Conservation (phyloP, 2,888 invertebrate genomes). For the Callyntrura guangdongensis region DNA sequence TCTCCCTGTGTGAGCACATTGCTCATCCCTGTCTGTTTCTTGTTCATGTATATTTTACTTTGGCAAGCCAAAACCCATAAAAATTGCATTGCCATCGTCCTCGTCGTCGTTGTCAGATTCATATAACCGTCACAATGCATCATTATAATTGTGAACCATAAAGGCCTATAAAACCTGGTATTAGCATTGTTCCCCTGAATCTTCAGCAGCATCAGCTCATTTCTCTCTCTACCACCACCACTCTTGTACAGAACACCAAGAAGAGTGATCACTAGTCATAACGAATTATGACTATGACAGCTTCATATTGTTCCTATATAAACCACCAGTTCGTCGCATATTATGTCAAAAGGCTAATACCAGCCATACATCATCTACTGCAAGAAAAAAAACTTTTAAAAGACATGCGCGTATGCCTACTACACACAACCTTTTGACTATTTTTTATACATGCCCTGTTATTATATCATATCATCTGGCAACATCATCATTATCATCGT, state of each 20-base stretch:
- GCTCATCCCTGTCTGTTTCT: not conserved
- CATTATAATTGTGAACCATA: constrained; percentile 21
- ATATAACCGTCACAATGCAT: constrained; percentile 37
- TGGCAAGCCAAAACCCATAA: constrained; percentile 49
- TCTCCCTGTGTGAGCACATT: not conserved
- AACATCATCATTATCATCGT: constrained; percentile 1
- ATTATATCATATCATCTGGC: constrained; percentile 57
- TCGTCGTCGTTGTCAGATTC: not conserved
- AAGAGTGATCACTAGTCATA: constrained; percentile 76
- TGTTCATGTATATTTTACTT: constrained; percentile 40
- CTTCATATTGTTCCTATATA: constrained; percentile 57
- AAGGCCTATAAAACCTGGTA: constrained; percentile 1
- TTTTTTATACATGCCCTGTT: constrained; percentile 22
- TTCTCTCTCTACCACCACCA: too few relatives aligned
- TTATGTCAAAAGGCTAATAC: constrained; percentile 8
- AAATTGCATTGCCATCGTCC: constrained; percentile 34
- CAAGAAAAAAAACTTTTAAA: not conserved
- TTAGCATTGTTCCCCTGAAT: constrained; percentile 23
- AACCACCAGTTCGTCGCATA: not conserved
- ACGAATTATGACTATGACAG: constrained; percentile 76
- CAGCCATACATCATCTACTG: not conserved
- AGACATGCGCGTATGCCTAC: not conserved
- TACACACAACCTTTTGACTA: not conserved
- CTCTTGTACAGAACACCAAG: too few relatives aligned
- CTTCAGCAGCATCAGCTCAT: not conserved